These are phyloP conservation scores for Cyrtorhinus lividipennis DNA, from an alignment of 1,140 invertebrate species.

Conservation along the genomic window DNA sequence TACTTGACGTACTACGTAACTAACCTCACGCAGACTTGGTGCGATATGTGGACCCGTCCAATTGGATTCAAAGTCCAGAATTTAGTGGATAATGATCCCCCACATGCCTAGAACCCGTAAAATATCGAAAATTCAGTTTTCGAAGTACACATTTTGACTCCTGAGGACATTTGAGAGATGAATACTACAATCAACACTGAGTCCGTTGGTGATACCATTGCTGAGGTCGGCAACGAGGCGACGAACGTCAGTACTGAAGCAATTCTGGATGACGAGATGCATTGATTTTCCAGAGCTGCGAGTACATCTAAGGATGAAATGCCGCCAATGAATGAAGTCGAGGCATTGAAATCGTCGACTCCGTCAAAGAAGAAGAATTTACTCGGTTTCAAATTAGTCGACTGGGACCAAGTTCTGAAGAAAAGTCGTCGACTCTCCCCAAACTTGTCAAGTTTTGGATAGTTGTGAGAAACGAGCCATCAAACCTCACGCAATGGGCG, in stretches of 20 bases:
- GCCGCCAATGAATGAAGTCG: constrained; percentile 34
- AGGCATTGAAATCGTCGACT: background rate
- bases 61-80: too few relatives aligned
- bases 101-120: too few relatives aligned
- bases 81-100: too few relatives aligned
- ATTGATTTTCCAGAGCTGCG: constrained; percentile 62
- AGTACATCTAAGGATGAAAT: constrained; percentile 69
- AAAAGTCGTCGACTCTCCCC: constrained; percentile 37
- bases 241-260: constrained; percentile 49
- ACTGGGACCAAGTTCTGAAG: background rate
- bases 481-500: constrained; percentile 96
- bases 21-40: too few relatives aligned
- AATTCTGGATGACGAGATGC: constrained; percentile 58
- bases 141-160: too few relatives aligned
- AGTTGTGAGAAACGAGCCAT: constrained; percentile 82
- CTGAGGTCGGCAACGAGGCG: constrained; percentile 30
- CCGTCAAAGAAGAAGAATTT: background rate
- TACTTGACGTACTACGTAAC: too few relatives aligned
- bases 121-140: too few relatives aligned
- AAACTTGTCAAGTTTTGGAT: constrained; percentile 92
- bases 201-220: too few relatives aligned
- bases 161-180: too few relatives aligned
- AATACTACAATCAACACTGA: too few relatives aligned
- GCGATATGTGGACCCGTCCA: too few relatives aligned
- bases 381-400: background rate